These are phyloP conservation scores for Panagrolaimus sp. DNA, from an alignment of 1,140 invertebrate species.

Conservation along the genomic window DNA sequence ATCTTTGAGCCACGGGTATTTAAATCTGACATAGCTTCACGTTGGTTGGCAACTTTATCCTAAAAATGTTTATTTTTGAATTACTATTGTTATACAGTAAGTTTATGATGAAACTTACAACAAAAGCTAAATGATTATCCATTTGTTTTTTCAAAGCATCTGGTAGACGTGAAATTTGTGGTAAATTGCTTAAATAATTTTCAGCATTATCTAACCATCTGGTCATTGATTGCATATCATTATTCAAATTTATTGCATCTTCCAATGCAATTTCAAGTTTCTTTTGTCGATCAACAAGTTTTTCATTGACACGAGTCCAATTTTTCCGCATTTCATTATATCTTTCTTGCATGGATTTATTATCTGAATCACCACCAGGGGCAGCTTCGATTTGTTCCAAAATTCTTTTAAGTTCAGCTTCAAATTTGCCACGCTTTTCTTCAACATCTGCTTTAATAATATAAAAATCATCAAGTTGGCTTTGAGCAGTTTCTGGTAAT, in stretches of 20 bases:
- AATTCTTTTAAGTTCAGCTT: conserved; percentile 76
- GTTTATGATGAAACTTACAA: background rate
- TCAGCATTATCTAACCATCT: conserved; percentile 67
- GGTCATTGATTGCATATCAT: conserved; percentile 33
- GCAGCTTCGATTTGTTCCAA: conserved; percentile 72
- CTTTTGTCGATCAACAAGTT: conserved; percentile 63
- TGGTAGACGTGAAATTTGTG: conserved; percentile 79
- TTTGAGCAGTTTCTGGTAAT: conserved; percentile 88
- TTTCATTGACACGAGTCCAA: conserved; percentile 79
- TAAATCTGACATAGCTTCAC: conserved; percentile 86
- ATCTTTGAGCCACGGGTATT: conserved; percentile 91
- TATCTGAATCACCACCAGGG: conserved; percentile 79
- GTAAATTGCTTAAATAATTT: conserved; percentile 63
- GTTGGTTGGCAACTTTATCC: conserved; percentile 84
- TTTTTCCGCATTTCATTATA: conserved; percentile 84
- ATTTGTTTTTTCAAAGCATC: conserved; percentile 84
- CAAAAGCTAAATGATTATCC: conserved; percentile 74
- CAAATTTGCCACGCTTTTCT: conserved; percentile 77
- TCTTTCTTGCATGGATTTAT: conserved; percentile 67
- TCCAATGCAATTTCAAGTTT: conserved; percentile 92
- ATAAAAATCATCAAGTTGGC: conserved; percentile 84
- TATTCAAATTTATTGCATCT: conserved; percentile 80
- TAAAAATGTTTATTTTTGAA: conserved; percentile 67
- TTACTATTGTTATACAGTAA: background rate
- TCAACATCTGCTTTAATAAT: conserved; percentile 68